Evolutionary conservation across 2,113 vertebrate genomes (phyloP).

Genomic region (Calonectris borealis): DNA sequence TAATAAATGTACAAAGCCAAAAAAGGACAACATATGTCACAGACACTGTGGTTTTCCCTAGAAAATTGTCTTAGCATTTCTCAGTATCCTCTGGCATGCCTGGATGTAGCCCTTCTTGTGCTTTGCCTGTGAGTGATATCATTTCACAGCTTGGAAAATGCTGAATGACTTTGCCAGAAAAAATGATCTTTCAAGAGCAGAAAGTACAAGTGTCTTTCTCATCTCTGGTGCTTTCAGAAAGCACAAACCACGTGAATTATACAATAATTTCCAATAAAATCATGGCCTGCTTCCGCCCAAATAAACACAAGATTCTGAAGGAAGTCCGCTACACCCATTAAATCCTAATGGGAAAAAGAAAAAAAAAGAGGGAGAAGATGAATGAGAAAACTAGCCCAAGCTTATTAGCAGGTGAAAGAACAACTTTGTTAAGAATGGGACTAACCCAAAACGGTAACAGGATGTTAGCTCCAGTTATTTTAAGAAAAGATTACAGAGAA

Average conservation of each 20-base stretch:
- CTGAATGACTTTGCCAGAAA: not conserved
- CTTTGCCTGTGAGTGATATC: not conserved
- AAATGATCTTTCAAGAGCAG: not conserved
- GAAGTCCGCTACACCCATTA: not conserved
- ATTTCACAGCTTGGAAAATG: not conserved
- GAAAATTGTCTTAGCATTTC: not conserved
- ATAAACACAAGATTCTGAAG: not conserved
- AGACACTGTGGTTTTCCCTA: not conserved
- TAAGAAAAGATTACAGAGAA: not conserved
- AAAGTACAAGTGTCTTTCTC: conserved; percentile 9
- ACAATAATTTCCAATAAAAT: not conserved
- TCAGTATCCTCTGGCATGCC: not conserved
- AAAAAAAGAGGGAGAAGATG: not conserved
- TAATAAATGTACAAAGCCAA: not conserved
- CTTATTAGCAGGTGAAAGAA: not conserved
- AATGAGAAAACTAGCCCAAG: not conserved
- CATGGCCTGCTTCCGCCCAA: not conserved
- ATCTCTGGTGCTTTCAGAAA: not conserved
- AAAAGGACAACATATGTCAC: not conserved
- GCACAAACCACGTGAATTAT: not conserved
- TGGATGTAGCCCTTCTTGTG: not conserved
- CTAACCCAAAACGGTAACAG: not conserved
- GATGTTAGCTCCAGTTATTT: not conserved
- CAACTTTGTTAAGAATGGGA: not conserved
- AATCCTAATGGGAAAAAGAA: not conserved